Evolutionary conservation across 35 echinoderm and acorn worm genomes (phyloP).

Genomic region (Ptychodera flava): DNA sequence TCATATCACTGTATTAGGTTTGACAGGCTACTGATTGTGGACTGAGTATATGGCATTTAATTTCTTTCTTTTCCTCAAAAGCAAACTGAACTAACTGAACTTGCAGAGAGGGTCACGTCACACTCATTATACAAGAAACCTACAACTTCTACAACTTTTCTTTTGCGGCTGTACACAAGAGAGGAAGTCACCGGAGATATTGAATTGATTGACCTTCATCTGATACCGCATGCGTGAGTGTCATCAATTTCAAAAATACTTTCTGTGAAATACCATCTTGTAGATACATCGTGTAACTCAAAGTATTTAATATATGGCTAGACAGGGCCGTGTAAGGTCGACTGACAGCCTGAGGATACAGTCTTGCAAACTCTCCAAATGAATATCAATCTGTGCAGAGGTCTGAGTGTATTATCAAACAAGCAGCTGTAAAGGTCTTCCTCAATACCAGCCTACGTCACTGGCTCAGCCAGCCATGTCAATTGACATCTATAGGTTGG

Average conservation of each 20-base stretch:
- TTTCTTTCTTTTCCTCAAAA: no score
- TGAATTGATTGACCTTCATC: no score
- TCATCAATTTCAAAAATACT: background rate
- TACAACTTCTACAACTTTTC: no score
- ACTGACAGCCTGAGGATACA: background rate
- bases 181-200: no score
- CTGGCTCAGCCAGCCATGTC: background rate
- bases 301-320: background rate
- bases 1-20: no score
- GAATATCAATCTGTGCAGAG: background rate
- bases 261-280: background rate
- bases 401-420: background rate
- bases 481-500: no score
- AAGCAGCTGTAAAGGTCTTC: background rate
- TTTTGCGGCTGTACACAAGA: no score
- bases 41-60: no score
- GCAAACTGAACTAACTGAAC: no score
- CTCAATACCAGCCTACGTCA: background rate
- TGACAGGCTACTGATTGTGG: no score
- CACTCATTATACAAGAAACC: no score
- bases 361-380: background rate
- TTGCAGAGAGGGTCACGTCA: no score
- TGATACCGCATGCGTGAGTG: background rate
- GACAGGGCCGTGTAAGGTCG: background rate
- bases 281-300: background rate